These are phyloP conservation scores for Daboia siamensis DNA, from an alignment of 2,113 vertebrate species.

Conservation along the genomic window DNA sequence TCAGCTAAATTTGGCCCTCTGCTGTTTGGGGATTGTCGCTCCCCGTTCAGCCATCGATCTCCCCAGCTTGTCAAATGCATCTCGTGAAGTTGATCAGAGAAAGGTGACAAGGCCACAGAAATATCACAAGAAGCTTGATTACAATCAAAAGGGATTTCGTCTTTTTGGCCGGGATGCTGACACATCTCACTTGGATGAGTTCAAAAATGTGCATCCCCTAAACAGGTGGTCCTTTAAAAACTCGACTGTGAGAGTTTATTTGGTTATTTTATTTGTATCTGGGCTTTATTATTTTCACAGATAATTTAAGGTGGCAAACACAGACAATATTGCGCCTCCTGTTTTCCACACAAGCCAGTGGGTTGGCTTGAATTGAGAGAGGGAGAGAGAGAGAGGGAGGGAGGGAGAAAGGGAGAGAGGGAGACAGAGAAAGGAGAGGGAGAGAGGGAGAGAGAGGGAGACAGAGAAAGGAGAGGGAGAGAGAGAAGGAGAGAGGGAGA, in stretches of 20 bases:
- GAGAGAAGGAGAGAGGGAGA: too few relatives aligned
- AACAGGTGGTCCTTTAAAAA: neutral
- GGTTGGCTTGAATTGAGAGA: neutral
- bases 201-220: neutral
- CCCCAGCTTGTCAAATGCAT: neutral
- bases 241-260: neutral
- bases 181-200: too few relatives aligned
- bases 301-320: too few relatives aligned
- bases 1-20: neutral
- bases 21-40: neutral
- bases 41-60: neutral
- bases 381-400: too few relatives aligned
- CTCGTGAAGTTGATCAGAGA: neutral
- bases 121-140: neutral
- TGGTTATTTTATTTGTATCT: neutral
- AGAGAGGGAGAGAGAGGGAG: too few relatives aligned
- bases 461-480: too few relatives aligned
- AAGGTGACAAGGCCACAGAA: neutral
- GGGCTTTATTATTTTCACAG: too few relatives aligned
- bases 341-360: too few relatives aligned
- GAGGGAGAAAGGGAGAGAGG: too few relatives aligned
- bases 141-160: neutral
- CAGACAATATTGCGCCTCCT: too few relatives aligned
- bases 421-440: too few relatives aligned
- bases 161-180: neutral